Conservation (phyloP, 23 tunicate genomes). For the Ascidia mentula region DNA sequence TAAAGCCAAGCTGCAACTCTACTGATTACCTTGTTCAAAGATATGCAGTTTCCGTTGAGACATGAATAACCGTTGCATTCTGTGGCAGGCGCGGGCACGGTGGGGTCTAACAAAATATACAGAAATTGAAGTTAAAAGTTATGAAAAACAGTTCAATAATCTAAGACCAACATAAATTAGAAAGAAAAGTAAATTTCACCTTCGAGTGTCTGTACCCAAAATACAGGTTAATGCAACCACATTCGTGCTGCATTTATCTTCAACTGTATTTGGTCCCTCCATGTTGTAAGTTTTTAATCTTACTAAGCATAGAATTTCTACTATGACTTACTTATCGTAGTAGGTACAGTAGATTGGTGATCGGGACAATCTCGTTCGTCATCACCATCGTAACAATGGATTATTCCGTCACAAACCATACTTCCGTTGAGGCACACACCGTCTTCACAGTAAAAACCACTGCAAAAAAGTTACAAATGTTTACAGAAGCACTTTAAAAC, state of each 20-base stretch:
- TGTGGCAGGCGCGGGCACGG: background rate
- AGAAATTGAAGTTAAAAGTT: too few species aligned
- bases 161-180: too few species aligned
- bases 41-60: conserved; percentile 44
- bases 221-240: background rate
- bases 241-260: background rate
- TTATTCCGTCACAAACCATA: conserved; percentile 68
- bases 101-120: background rate
- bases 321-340: background rate
- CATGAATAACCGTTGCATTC: conserved; percentile 39
- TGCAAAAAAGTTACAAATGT: background rate
- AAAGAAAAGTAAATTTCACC: too few species aligned
- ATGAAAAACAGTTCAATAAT: too few species aligned
- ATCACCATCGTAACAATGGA: conserved; percentile 43
- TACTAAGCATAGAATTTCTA: background rate
- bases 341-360: background rate
- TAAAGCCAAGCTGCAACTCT: background rate
- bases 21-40: conserved; percentile 23
- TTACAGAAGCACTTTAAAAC: background rate
- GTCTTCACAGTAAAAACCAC: conserved; percentile 55
- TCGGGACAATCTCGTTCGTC: conserved; percentile 52
- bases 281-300: background rate
- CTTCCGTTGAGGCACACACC: conserved; percentile 49
- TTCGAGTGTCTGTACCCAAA: too few species aligned
- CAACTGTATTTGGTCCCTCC: background rate